A percentile compares a stretch with the other conserved stretches of the same genome.
Evolutionary conservation across 2,888 invertebrate species (phyloP).

Genomic region (Zonitis immaculata): DNA sequence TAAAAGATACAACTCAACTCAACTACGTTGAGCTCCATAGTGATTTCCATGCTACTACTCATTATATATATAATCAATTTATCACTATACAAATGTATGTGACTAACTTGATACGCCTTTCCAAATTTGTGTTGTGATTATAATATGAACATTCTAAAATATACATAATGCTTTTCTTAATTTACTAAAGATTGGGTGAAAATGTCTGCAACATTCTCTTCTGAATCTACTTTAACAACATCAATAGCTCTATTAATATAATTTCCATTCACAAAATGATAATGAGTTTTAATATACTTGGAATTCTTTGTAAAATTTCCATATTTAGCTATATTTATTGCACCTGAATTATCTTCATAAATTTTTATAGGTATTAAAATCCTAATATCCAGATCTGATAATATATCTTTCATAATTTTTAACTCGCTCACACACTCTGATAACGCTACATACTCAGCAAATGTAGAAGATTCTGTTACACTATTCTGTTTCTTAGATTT

Average conservation of each 20-base stretch:
- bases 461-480: constrained; percentile 31
- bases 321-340: constrained; percentile 26
- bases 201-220: constrained; percentile 30
- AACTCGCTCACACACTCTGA: constrained; percentile 24
- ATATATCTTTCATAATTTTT: constrained; percentile 14
- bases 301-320: constrained; percentile 30
- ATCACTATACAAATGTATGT: too few relatives aligned
- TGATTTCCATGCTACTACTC: too few relatives aligned
- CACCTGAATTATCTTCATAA: constrained; percentile 30
- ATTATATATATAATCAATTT: too few relatives aligned
- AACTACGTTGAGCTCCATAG: too few relatives aligned
- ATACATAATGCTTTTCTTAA: not conserved
- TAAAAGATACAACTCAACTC: too few relatives aligned
- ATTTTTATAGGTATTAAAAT: constrained; percentile 22
- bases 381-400: constrained; percentile 17
- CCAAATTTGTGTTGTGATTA: too few relatives aligned
- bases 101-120: too few relatives aligned
- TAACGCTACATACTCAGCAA: constrained; percentile 27
- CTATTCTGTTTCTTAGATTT: constrained; percentile 36
- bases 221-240: constrained; percentile 30
- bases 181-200: constrained; percentile 21
- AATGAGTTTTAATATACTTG: constrained; percentile 29
- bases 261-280: constrained; percentile 33
- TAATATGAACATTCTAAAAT: too few relatives aligned
- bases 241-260: constrained; percentile 26